Evolutionary conservation across 2,113 vertebrate species (phyloP).

Genomic region (Pangasianodon hypophthalmus): DNA sequence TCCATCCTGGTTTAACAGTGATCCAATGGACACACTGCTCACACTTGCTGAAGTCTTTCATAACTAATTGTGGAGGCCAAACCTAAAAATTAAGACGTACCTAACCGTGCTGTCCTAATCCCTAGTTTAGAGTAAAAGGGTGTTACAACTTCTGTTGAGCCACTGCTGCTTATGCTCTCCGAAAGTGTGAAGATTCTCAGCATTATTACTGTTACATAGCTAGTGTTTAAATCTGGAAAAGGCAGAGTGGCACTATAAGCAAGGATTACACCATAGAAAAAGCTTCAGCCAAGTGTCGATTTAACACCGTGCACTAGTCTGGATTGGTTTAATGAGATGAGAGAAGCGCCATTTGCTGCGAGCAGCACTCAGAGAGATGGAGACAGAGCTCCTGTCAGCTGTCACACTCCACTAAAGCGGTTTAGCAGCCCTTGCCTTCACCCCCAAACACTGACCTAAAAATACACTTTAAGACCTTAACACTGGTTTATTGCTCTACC

Average conservation of each 20-base stretch:
- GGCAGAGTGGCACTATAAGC: not conserved
- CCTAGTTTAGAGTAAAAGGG: not conserved
- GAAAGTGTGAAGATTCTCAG: not conserved
- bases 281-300: not conserved
- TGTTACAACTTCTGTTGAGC: not conserved
- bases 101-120: not conserved
- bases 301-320: conserved; percentile 22
- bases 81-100: not conserved
- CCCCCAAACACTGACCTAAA: conserved; percentile 6
- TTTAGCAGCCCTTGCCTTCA: conserved; percentile 22
- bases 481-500: not conserved
- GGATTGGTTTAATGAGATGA: conserved; percentile 41
- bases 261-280: conserved; percentile 9
- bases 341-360: conserved; percentile 8
- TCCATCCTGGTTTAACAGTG: not conserved
- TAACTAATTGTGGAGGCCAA: not conserved
- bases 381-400: conserved; percentile 29
- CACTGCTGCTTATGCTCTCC: not conserved
- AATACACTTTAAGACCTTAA: conserved; percentile 6
- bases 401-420: conserved; percentile 19
- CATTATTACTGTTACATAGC: not conserved
- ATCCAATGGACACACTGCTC: not conserved
- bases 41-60: not conserved
- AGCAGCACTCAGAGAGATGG: conserved; percentile 7
- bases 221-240: not conserved